phyloP scores from a whole-genome alignment of 2,888 invertebrate genomes.

The Abscondita cerata region DNA sequence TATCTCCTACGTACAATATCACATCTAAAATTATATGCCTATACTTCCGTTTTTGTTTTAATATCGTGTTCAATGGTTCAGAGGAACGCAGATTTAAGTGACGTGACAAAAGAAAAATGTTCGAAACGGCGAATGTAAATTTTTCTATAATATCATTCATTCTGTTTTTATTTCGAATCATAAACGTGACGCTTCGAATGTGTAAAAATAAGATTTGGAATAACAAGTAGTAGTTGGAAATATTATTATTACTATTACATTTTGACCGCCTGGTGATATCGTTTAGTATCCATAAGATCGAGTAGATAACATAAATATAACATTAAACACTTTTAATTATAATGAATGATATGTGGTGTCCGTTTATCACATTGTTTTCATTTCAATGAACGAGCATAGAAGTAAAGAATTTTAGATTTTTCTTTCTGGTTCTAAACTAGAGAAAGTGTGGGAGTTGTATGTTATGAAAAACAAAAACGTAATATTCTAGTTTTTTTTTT shows the following conservation, averaged over 20 bases:
- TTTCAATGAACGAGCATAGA: no score
- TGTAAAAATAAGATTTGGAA: slow-evolving; percentile 44
- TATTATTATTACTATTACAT: slow-evolving; percentile 14
- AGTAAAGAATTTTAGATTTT: no score
- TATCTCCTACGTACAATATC: slow-evolving; percentile 49
- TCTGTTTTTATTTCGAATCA: slow-evolving; percentile 34
- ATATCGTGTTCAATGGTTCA: not conserved
- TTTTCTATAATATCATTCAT: slow-evolving; percentile 38
- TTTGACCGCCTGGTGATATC: slow-evolving; percentile 27
- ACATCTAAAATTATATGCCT: slow-evolving; percentile 37
- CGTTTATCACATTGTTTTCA: no score
- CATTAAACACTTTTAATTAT: not conserved
- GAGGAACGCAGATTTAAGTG: not conserved
- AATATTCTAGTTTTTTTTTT: no score
- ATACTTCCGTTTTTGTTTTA: not conserved
- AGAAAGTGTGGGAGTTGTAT: no score
- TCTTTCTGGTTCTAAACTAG: no score
- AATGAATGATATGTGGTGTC: no score
- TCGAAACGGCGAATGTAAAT: slow-evolving; percentile 20
- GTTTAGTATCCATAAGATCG: slow-evolving; percentile 20
- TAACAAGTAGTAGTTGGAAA: slow-evolving; percentile 35
- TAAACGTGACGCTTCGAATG: slow-evolving; percentile 38
- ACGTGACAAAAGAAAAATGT: slow-evolving; percentile 8
- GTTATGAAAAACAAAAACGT: no score
- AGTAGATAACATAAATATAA: not conserved